These are phyloP conservation scores for Caloenas nicobarica DNA, from an alignment of 2,113 vertebrate species.

Conservation along the genomic window DNA sequence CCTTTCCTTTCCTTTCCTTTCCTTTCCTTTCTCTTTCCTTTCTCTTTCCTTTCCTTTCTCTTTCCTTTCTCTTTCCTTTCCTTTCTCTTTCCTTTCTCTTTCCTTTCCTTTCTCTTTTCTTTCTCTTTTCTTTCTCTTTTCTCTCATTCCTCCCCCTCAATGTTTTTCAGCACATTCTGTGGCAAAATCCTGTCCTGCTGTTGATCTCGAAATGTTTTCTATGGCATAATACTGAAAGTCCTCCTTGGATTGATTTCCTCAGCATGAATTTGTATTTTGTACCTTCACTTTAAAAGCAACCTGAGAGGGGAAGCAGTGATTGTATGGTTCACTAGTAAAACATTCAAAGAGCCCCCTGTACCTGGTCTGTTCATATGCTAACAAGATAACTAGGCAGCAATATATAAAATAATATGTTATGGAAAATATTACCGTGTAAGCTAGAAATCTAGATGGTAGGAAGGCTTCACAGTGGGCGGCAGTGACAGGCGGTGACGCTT, in stretches of 20 bases:
- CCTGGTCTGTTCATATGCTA: background rate
- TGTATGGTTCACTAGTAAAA: background rate
- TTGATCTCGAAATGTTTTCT: background rate
- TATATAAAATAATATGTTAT: too few species aligned
- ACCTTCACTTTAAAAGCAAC: background rate
- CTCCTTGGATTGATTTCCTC: background rate
- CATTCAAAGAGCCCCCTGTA: rapidly evolving
- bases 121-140: background rate
- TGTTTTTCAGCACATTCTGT: background rate
- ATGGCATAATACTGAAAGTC: background rate
- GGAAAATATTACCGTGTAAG: background rate
- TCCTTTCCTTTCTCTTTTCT: too few species aligned
- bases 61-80: too few species aligned
- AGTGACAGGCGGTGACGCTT: background rate
- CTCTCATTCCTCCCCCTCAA: background rate
- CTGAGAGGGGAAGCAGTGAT: background rate
- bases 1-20: too few species aligned
- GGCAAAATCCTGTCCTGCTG: background rate
- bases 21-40: too few species aligned
- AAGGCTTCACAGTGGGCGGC: background rate
- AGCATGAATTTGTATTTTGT: background rate
- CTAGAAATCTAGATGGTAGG: background rate
- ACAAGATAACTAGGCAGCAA: background rate
- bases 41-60: too few species aligned
- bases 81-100: too few species aligned